Conservation (phyloP, 2,888 invertebrate species). For the Pyrrhia umbra region DNA sequence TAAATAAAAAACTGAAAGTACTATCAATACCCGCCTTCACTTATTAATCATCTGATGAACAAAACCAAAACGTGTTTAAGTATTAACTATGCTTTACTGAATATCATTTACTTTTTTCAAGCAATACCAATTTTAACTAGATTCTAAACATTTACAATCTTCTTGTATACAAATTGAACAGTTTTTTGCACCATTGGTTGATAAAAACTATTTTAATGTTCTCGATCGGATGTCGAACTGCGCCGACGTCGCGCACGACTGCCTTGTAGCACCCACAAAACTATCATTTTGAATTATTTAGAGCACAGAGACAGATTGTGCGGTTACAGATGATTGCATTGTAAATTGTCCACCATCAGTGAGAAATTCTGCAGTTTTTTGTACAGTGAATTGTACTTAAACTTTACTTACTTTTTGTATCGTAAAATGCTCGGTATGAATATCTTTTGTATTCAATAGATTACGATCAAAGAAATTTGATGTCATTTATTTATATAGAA, state of each 20-base stretch:
- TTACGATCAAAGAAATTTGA: no score
- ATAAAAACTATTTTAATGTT: slow-evolving; percentile 38
- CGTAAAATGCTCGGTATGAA: no score
- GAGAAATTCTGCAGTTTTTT: slow-evolving; percentile 34
- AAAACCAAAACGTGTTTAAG: slow-evolving; percentile 12
- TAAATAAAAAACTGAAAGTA: not conserved
- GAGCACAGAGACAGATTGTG: slow-evolving; percentile 46
- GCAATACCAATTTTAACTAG: slow-evolving; percentile 6
- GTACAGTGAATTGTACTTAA: no score
- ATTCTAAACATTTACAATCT: slow-evolving; percentile 12
- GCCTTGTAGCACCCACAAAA: slow-evolving; percentile 51
- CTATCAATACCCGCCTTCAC: no score
- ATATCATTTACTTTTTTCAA: slow-evolving; percentile 11
- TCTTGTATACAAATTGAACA: slow-evolving; percentile 28
- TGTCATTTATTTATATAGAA: no score
- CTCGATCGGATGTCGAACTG: slow-evolving; percentile 36
- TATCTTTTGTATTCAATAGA: no score
- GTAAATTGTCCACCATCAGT: slow-evolving; percentile 29
- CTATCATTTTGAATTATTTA: slow-evolving; percentile 45
- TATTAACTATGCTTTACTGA: slow-evolving; percentile 4
- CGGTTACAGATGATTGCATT: slow-evolving; percentile 52
- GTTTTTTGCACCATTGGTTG: slow-evolving; percentile 38
- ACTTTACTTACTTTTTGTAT: no score
- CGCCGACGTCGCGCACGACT: slow-evolving; percentile 62
- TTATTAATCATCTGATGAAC: slow-evolving; percentile 4